Evolutionary conservation across 2,113 vertebrate genomes (phyloP), one percentile per base, ranked within the genome.

Genomic region (Equus quagga): DNA sequence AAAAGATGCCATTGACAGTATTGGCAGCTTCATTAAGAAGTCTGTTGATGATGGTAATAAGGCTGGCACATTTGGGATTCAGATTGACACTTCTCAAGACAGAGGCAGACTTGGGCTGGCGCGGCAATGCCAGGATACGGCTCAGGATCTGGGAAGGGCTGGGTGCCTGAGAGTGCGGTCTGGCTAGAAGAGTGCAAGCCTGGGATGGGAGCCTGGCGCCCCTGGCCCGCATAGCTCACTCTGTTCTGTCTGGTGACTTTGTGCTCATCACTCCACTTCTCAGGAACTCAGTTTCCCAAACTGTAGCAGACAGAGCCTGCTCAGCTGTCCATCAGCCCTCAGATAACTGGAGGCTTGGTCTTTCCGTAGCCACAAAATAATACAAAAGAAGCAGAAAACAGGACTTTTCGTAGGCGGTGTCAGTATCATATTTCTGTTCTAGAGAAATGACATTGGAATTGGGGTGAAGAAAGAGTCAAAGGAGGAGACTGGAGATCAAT

Each of bases 1-100:
- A 92, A 89, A 92, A 81, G 96, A 97, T 89, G 89, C 85, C 96
- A 98, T 93, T 41, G 94, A 94, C 89, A 92, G 96, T 78, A 97
- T 31, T 97, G 97, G 97, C 98, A 96, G 93, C 96, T 69, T 91
- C 97, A 93, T 97, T 97, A 95, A 91, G 96, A 82, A 97, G 97
- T 96, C 97, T 97, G 96, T 58, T 92, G 89, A 69, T 54, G 75
- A 83, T 96, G 95, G 88, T 94, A 94, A 97, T 94, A 36, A 95
- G 93, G 92, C 92, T 97, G 97, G 98, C 94, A 96, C 96, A 95
- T 97, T 98, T 97, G 95, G 67, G 93, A 98, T 97, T 64, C 96
- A 93, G 93, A 94, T 82, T 4, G 81, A 96, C 94, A 93, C 91
- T 91, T 93, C 96, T 85, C 82, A 82, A 96, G 96, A 93, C 97